A percentile compares a stretch with the other conserved stretches of the same genome.
Conservation (phyloP, 1,140 invertebrate genomes). For the Drosophila ficusphila region DNA sequence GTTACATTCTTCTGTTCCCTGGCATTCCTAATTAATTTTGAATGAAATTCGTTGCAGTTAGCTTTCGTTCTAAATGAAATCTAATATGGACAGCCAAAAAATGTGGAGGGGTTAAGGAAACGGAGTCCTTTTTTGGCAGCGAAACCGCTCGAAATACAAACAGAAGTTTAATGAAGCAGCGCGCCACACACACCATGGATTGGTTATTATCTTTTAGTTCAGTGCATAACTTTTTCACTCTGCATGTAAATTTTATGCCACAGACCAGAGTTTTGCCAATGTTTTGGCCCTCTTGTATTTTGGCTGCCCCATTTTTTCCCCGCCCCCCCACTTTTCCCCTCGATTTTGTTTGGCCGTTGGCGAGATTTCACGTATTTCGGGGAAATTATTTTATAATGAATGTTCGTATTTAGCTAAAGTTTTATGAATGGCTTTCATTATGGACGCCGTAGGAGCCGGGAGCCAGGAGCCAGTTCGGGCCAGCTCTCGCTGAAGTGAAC, state of each 20-base stretch:
- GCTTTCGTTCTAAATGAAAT: background rate
- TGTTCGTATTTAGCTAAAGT: conserved; percentile 81
- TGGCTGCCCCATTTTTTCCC: background rate
- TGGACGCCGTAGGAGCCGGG: conserved; percentile 26
- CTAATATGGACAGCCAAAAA: background rate
- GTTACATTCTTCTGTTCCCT: background rate
- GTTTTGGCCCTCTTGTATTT: conserved; percentile 16
- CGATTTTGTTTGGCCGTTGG: background rate
- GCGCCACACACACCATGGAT: conserved; percentile 45
- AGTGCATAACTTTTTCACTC: conserved; percentile 78
- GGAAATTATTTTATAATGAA: conserved; percentile 82
- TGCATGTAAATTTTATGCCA: conserved; percentile 71
- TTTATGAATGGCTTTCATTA: conserved; percentile 83
- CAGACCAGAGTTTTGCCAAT: conserved; percentile 29
- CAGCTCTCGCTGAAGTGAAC: conserved; percentile 65
- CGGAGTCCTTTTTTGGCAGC: conserved; percentile 13
- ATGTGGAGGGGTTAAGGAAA: background rate
- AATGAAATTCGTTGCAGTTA: background rate
- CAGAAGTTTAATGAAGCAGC: conserved; percentile 69
- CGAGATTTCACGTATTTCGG: conserved; percentile 44
- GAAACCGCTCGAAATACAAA: conserved; percentile 43
- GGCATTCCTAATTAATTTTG: background rate
- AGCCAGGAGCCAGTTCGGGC: conserved; percentile 24
- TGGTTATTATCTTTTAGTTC: conserved; percentile 80
- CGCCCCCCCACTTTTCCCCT: too few relatives aligned